A percentile compares a stretch with the other conserved stretches of the same genome.
phyloP scores from a whole-genome alignment of 2,113 vertebrate genomes.

The Suricata suricatta region DNA sequence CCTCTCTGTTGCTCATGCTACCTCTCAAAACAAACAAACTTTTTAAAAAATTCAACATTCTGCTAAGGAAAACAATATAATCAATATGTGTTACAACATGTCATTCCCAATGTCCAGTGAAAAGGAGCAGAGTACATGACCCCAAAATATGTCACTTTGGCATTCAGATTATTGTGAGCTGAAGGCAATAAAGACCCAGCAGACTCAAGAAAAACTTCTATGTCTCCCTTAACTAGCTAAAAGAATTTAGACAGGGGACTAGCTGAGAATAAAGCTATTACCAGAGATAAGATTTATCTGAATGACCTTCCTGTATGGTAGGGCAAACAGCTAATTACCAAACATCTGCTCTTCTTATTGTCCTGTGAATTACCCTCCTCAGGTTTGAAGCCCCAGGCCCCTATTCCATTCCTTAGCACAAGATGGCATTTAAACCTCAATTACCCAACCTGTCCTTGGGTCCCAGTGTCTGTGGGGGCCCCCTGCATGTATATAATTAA shows the following conservation, averaged over 20 bases:
- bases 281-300: neutral
- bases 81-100: neutral
- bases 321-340: neutral
- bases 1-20: no score
- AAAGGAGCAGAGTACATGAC: neutral
- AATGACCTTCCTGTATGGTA: neutral
- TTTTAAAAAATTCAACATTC: neutral
- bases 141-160: neutral
- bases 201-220: neutral
- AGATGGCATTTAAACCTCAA: neutral
- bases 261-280: neutral
- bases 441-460: neutral
- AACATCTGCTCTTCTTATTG: neutral
- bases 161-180: neutral
- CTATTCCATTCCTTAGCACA: neutral
- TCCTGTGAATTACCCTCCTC: neutral
- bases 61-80: neutral
- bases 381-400: neutral
- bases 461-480: neutral
- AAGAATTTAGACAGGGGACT: neutral
- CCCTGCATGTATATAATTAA: neutral
- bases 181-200: neutral
- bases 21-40: no score
- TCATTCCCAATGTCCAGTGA: neutral
- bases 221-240: neutral